These are phyloP conservation scores for Dryococelus australis DNA, from an alignment of 2,888 invertebrate species.

Conservation along the genomic window DNA sequence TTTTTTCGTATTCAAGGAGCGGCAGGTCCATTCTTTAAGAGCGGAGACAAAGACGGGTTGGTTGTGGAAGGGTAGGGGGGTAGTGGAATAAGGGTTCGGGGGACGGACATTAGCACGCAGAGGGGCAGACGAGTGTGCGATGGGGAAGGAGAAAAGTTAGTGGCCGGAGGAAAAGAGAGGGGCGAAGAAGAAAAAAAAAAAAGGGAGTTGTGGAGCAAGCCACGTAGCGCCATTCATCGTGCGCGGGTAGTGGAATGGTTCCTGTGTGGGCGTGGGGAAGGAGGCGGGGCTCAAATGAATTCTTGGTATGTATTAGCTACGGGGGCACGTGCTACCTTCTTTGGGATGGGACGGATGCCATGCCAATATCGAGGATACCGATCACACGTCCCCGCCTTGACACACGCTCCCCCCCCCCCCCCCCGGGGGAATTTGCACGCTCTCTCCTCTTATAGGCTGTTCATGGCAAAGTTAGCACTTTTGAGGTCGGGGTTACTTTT, in stretches of 20 bases:
- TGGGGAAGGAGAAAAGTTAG: neutral
- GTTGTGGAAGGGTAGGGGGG: neutral
- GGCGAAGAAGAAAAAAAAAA: neutral
- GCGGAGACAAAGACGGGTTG: neutral
- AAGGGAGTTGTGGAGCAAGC: neutral
- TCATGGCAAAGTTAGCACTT: too few species aligned
- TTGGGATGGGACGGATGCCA: neutral
- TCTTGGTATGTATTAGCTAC: constrained; percentile 16
- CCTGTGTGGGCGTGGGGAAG: neutral
- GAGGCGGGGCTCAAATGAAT: neutral
- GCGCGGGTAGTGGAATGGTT: neutral
- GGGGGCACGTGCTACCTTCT: neutral
- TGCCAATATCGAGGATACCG: neutral
- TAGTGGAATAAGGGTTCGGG: neutral
- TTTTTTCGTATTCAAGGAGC: neutral
- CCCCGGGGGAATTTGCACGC: too few species aligned
- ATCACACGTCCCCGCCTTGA: neutral
- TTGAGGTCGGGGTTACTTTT: too few species aligned
- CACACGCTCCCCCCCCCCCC: too few species aligned
- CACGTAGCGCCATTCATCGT: constrained; percentile 3
- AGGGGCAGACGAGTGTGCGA: neutral
- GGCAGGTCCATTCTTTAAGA: neutral
- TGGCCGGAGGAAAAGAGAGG: neutral
- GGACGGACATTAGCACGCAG: neutral
- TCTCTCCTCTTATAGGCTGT: too few species aligned